Evolutionary conservation across 2,797 vertebrate genomes (phyloP).

Genomic region (Myotis vivesi): DNA sequence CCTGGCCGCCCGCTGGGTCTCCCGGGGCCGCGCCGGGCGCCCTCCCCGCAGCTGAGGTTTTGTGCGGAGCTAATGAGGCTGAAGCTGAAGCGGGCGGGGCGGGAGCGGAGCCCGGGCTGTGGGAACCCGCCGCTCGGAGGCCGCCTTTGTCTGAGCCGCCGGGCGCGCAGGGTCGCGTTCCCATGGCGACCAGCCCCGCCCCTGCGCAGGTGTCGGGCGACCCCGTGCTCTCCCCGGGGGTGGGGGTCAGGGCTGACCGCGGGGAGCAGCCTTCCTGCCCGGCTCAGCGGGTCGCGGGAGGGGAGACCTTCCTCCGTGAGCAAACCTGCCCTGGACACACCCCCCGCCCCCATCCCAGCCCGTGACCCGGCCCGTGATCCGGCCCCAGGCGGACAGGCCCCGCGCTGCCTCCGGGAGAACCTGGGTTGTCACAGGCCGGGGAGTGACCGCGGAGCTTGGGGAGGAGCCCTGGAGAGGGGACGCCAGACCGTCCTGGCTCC

Average conservation of each 20-base stretch:
- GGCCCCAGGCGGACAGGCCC: neutral
- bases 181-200: neutral
- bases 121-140: neutral
- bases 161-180: neutral
- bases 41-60: neutral
- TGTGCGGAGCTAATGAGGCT: constrained; percentile 28
- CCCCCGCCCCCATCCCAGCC: neutral
- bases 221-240: neutral
- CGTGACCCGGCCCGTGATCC: neutral
- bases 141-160: neutral
- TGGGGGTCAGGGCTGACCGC: neutral
- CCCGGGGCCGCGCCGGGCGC: neutral
- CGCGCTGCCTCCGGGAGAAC: neutral
- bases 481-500: too few relatives aligned
- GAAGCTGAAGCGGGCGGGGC: neutral
- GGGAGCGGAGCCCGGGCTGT: neutral
- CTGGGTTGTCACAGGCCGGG: neutral
- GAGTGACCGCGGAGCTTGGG: neutral
- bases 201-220: neutral
- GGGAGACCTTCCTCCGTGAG: neutral
- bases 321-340: neutral
- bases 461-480: neutral
- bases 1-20: too few relatives aligned
- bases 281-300: neutral
- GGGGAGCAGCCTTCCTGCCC: neutral